phyloP scores from a whole-genome alignment of 2,113 vertebrate genomes.

The Caranx ignobilis region DNA sequence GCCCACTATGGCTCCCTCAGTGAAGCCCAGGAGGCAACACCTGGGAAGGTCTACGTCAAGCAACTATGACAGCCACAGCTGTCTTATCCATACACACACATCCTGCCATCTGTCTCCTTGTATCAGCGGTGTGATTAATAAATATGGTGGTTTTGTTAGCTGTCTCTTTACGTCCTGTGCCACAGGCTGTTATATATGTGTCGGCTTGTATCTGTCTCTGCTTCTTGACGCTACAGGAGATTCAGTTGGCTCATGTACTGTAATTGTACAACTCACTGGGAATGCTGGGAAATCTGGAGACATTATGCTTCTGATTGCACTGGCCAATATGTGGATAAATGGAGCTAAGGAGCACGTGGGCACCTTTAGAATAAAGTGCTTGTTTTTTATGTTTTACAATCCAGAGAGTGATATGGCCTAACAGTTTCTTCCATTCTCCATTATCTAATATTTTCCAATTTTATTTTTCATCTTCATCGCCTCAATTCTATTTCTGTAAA shows the following conservation, averaged over 20 bases:
- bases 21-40: constrained; percentile 70
- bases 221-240: constrained; percentile 23
- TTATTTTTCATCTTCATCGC: not conserved
- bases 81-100: constrained; percentile 34
- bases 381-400: no score
- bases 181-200: constrained; percentile 13
- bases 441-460: not conserved
- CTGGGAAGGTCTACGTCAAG: constrained; percentile 70
- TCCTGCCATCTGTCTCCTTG: constrained; percentile 61
- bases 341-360: not conserved
- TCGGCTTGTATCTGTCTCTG: not conserved
- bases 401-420: no score
- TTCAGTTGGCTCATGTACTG: not conserved
- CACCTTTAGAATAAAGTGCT: not conserved
- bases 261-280: not conserved
- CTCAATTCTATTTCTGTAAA: not conserved
- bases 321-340: not conserved
- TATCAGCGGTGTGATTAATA: constrained; percentile 62
- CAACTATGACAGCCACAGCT: constrained; percentile 63
- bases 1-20: constrained; percentile 12
- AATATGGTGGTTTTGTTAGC: constrained; percentile 49
- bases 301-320: not conserved
- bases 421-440: no score
- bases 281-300: not conserved
- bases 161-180: constrained; percentile 57